Percentiles rank a stretch among this genome's conserved stretches.
These are phyloP conservation scores for Mastomys coucha DNA, from an alignment of 2,113 vertebrate genomes.

Conservation along the genomic window DNA sequence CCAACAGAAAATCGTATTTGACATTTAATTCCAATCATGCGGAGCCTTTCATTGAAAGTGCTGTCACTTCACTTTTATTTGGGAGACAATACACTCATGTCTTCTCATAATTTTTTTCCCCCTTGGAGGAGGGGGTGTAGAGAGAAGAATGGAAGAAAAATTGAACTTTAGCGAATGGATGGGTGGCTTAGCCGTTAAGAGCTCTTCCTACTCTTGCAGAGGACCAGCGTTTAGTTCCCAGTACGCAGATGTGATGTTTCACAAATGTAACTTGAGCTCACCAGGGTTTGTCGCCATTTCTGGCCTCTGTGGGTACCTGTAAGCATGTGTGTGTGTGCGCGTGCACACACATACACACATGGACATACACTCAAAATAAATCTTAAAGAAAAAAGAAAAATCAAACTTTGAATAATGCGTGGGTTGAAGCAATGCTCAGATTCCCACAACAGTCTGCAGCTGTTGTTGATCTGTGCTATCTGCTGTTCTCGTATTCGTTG, in stretches of 20 bases:
- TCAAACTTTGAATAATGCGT: slow-evolving; percentile 57
- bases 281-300: too few relatives aligned
- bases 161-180: not conserved
- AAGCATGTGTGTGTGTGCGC: not conserved
- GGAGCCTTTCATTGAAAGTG: slow-evolving; percentile 73
- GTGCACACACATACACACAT: not conserved
- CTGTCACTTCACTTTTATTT: slow-evolving; percentile 79
- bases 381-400: slow-evolving; percentile 20
- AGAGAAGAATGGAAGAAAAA: slow-evolving; percentile 46
- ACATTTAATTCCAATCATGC: slow-evolving; percentile 85
- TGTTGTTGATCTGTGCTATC: not conserved
- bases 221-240: not conserved
- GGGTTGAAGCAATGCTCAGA: slow-evolving; percentile 69
- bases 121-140: not conserved
- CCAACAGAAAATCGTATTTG: slow-evolving; percentile 83
- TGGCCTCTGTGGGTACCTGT: not conserved
- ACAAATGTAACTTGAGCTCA: not conserved
- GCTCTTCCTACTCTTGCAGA: not conserved
- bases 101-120: slow-evolving; percentile 58
- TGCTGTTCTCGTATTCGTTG: slow-evolving; percentile 69
- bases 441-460: not conserved
- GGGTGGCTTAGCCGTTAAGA: not conserved
- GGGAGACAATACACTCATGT: slow-evolving; percentile 63
- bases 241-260: not conserved
- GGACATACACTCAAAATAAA: not conserved